Conservation (phyloP, 2,797 vertebrate genomes). For the Microctenopoma lineatum region DNA sequence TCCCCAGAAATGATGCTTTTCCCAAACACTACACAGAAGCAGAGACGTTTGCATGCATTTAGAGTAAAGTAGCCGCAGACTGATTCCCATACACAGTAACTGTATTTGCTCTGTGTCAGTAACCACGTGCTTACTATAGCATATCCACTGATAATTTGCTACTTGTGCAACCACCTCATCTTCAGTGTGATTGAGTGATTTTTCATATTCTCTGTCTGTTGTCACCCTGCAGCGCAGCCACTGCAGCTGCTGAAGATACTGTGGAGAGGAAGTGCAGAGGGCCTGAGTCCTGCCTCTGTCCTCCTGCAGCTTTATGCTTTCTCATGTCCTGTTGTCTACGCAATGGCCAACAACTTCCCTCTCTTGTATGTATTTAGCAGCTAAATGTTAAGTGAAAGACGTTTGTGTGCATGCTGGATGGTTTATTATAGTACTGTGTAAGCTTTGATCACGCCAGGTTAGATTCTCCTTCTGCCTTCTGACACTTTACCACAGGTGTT, state of each 20-base stretch:
- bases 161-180: background rate
- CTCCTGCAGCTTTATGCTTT: constrained; percentile 85
- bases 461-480: background rate
- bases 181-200: no score
- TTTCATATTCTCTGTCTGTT: background rate
- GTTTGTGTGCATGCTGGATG: background rate
- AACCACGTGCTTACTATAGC: background rate
- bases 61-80: no score
- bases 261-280: constrained; percentile 80
- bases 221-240: constrained; percentile 80
- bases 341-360: constrained; percentile 82
- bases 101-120: background rate
- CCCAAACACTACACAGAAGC: no score
- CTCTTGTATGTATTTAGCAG: constrained; percentile 78
- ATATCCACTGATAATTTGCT: background rate
- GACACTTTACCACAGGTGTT: background rate
- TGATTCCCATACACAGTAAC: no score
- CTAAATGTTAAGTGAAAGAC: background rate
- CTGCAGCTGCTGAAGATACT: constrained; percentile 87
- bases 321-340: constrained; percentile 84
- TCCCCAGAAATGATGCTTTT: no score
- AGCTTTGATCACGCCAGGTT: background rate
- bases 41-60: no score
- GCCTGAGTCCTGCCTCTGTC: constrained; percentile 82
- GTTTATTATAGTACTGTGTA: background rate